These are phyloP conservation scores for Etia nguti DNA, from an alignment of 2,113 vertebrate genomes.

Conservation along the genomic window DNA sequence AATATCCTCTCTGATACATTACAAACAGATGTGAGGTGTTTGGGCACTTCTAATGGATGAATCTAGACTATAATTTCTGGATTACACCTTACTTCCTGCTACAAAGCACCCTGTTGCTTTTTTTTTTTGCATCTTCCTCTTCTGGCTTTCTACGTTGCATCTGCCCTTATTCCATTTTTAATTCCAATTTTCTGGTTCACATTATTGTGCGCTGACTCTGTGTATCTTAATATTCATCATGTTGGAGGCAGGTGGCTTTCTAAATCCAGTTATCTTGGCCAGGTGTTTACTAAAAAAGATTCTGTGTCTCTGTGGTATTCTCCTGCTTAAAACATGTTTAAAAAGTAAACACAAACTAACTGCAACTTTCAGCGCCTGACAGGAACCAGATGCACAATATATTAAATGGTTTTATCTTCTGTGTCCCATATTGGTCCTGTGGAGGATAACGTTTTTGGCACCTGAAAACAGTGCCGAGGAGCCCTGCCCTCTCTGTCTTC, in stretches of 20 bases:
- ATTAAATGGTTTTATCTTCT: neutral
- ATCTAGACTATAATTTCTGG: neutral
- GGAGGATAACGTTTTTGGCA: neutral
- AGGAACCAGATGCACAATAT: conserved; percentile 15
- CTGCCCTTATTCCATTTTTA: conserved; percentile 1
- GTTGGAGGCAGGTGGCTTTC: conserved; percentile 12
- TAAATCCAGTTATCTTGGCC: conserved; percentile 7
- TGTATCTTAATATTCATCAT: neutral
- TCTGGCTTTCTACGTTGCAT: neutral
- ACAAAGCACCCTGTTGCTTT: neutral
- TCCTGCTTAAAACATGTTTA: neutral
- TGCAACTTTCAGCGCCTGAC: neutral
- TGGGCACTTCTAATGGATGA: neutral
- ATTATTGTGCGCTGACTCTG: neutral
- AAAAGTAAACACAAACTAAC: conserved; percentile 10
- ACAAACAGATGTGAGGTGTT: neutral
- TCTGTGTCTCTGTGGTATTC: neutral
- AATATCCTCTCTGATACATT: neutral
- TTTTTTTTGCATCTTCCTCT: neutral
- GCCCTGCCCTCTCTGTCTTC: neutral
- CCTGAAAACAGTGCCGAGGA: neutral
- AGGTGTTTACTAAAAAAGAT: conserved; percentile 8
- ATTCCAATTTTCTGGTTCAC: neutral
- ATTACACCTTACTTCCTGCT: neutral
- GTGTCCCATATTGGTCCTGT: neutral